Base-by-base conservation (phyloP, 2,797 vertebrate genomes). In the Selene dorsalis region DNA sequence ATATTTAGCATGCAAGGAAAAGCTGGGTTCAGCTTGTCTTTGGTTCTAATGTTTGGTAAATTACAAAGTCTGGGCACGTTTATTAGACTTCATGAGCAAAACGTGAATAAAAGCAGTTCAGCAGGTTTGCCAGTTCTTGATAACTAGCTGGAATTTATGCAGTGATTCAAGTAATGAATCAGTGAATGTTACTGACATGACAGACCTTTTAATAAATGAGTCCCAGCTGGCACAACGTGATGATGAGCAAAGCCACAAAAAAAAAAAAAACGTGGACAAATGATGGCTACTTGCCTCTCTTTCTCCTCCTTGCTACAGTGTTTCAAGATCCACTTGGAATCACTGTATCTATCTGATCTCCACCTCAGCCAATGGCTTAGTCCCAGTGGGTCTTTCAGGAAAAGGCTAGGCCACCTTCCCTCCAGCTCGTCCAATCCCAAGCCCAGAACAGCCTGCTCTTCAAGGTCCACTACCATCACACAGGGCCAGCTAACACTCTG, bases 381-480 rank as follows among this genome's bases (percentile, higher is more conserved):
- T 80, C 83, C 72, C 80, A 83, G 72, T 64, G 39, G 89, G 77
- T 83, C 85, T 83, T 74, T 86, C 69, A 73, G 91, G 88, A 86
- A 84, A 86, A 84, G 88, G 84, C 84, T 58, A 63, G 77, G 84
- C 77, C 77, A 73, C 86, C 79, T 87, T 89, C 89, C 79, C 74
- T 70, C 65, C 67, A 24, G 62, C 60, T 79, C 35, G 30, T 79
- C 83, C 84, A 90, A 89, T 91, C 79, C 55, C 39, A 50, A 64
- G 62, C 84, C 56, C 41, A 14, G 73, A 83, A 74, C 73, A 38
- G 84, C 69, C 69, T 61, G 66, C 74, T 64, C 77, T 92, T 92
- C 85, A 91, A 92, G 93, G 87, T 91, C 84, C 80, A 87, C 85
- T 88, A 83, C 73, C 77, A 77, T 20, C 89, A 89, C 75, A 88